A percentile compares a stretch with the other conserved stretches of the same genome.
Evolutionary conservation across 1,140 invertebrate genomes (phyloP).

Genomic region (Oscheius sp.): DNA sequence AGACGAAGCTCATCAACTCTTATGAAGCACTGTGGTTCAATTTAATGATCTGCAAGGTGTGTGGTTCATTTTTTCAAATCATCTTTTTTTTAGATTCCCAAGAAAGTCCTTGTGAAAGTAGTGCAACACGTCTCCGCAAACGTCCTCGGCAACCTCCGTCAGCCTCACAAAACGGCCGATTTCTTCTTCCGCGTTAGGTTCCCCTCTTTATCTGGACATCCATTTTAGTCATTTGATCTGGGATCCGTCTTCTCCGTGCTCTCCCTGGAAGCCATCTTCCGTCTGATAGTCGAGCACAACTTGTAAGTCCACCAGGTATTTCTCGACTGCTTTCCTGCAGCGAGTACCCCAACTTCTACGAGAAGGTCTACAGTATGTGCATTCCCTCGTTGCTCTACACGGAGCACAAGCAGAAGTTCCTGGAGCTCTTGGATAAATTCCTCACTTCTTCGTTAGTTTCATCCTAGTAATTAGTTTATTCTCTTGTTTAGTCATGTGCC

Average conservation of each 20-base stretch:
- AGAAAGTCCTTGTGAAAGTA: slow-evolving; percentile 4
- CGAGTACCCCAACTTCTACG: slow-evolving; percentile 90
- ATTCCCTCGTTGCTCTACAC: slow-evolving; percentile 83
- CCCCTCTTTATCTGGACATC: neutral
- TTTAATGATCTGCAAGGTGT: slow-evolving; percentile 12
- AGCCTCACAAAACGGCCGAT: slow-evolving; percentile 23
- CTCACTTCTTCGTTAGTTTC: slow-evolving; percentile 80
- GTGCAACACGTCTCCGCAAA: slow-evolving; percentile 19
- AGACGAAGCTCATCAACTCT: neutral
- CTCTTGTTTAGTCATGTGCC: slow-evolving; percentile 76
- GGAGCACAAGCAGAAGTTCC: slow-evolving; percentile 78
- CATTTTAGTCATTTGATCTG: slow-evolving; percentile 67
- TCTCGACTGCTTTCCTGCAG: slow-evolving; percentile 58
- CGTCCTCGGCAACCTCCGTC: neutral
- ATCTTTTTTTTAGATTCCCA: slow-evolving; percentile 2
- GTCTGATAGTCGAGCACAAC: slow-evolving; percentile 84
- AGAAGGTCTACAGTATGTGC: slow-evolving; percentile 86
- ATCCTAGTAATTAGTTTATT: slow-evolving; percentile 33
- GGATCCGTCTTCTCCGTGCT: slow-evolving; percentile 66
- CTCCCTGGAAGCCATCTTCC: slow-evolving; percentile 86
- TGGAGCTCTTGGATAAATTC: slow-evolving; percentile 84
- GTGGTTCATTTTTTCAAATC: neutral
- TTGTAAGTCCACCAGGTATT: slow-evolving; percentile 67
- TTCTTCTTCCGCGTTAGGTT: slow-evolving; percentile 28
- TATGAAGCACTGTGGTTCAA: slow-evolving; percentile 13